Evolutionary conservation across 1,140 invertebrate genomes (phyloP), one percentile per base, ranked within the genome.

Genomic region (Mesaphorura yosii): DNA sequence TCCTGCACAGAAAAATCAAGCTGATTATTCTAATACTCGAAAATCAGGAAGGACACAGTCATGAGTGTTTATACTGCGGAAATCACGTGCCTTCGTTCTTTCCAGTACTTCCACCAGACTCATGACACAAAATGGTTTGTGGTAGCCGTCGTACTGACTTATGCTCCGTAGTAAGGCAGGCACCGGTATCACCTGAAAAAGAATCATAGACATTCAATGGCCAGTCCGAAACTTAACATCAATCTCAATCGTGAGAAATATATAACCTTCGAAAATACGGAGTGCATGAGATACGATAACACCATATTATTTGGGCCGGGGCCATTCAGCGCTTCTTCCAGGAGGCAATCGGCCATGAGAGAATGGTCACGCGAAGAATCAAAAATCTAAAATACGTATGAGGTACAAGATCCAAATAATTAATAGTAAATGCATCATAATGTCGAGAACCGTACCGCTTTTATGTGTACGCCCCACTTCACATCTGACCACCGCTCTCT

Each of bases 391-490:
- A 10, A 34, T 34, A 10, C 31, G 10, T 10, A n/a, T 34, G 31
- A 34, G 10, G n/a, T 34, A 10, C 12, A 17, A 41, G 3, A 22
- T 25, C 2, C 7, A 10, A 41, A 40, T 15, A 22, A 17, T 45
- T 49, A 19, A 44, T 5, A 49, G n/a, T 34, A 34, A 34, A 34
- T 34, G 31, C 31, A 10, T 34, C 31, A n/a, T 34, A 34, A 34
- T 10, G n/a, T n/a, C 31, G 31, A 34, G n/a, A 34, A 34, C 10
- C 44, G 23, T 66, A 79, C 84, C 22, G 84, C 85, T 75, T 94
- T 93, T 27, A 94, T 88, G 66, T 92, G 86, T 54, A 93, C 91
- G 26, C 89, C 89, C 89, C 89, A 96, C 69, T 92, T 85, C 25
- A 92, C 77, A 72, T 94, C 89, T 12, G 83, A 84, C 90, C 90